A percentile compares a stretch with the other conserved stretches of the same genome.
These are phyloP conservation scores for Gastrophysa polygoni DNA, from an alignment of 2,888 invertebrate species.

Conservation along the genomic window DNA sequence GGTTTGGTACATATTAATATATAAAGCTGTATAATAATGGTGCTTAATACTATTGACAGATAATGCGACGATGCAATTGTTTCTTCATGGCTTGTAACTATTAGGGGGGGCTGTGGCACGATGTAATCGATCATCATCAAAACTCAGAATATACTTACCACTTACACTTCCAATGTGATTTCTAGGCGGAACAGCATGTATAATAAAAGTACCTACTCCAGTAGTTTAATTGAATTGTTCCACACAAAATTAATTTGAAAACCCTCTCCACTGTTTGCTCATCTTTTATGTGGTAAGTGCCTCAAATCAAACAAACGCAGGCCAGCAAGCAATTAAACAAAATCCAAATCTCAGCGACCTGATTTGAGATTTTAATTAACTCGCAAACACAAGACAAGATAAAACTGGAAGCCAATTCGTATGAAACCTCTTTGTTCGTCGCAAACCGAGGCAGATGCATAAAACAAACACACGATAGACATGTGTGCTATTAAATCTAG, in stretches of 20 bases:
- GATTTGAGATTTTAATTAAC: conserved; percentile 13
- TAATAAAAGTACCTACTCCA: no score
- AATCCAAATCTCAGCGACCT: conserved; percentile 9
- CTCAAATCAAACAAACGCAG: not conserved
- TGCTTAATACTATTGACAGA: no score
- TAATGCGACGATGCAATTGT: no score
- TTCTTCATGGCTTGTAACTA: no score
- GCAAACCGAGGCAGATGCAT: conserved; percentile 44
- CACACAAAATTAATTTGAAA: conserved; percentile 29
- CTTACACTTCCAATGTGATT: no score
- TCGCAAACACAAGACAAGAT: conserved; percentile 16
- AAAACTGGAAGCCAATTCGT: conserved; percentile 15
- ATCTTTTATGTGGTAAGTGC: conserved; percentile 10
- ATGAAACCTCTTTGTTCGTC: conserved; percentile 31
- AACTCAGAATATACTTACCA: no score
- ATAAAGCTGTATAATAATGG: no score
- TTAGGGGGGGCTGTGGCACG: no score
- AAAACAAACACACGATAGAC: conserved; percentile 48
- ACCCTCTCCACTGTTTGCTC: not conserved
- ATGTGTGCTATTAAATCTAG: conserved; percentile 49
- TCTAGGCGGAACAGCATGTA: no score
- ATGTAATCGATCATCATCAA: no score
- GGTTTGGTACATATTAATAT: no score
- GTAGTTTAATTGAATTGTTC: no score
- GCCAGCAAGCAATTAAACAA: conserved; percentile 5